These are phyloP conservation scores for Toxostoma redivivum DNA, from an alignment of 2,113 vertebrate genomes.

Conservation along the genomic window DNA sequence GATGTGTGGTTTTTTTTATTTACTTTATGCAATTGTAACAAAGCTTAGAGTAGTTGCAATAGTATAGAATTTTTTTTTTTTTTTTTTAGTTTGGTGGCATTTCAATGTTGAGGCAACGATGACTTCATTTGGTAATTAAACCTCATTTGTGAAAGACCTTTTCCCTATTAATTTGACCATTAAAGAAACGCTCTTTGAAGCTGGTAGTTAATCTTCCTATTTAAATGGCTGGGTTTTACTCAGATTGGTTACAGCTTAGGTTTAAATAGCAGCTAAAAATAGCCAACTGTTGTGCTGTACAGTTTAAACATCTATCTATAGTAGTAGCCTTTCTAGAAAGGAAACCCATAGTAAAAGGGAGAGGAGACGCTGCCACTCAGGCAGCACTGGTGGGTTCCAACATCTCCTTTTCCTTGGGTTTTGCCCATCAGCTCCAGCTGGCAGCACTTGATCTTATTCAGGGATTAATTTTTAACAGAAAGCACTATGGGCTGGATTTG, in stretches of 20 bases:
- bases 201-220: constrained; percentile 47
- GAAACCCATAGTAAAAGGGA: not conserved
- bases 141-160: constrained; percentile 35
- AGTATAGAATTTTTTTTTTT: not conserved
- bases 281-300: constrained; percentile 19
- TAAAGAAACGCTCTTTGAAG: constrained; percentile 43
- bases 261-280: constrained; percentile 59
- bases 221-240: constrained; percentile 54
- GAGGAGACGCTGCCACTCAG: not conserved
- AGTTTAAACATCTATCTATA: constrained; percentile 47
- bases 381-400: not conserved
- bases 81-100: constrained; percentile 1
- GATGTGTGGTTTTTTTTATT: not conserved
- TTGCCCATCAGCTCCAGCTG: not conserved
- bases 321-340: constrained; percentile 31
- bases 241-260: constrained; percentile 52
- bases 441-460: not conserved
- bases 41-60: not conserved
- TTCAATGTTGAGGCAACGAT: not conserved
- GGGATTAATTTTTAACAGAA: not conserved
- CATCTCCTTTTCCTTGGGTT: not conserved
- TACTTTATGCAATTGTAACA: not conserved
- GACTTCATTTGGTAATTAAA: constrained; percentile 55
- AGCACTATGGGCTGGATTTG: not conserved
- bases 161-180: constrained; percentile 56